Percentiles rank a stretch among this genome's conserved stretches.
These are phyloP conservation scores for Cottoperca gobio DNA, from an alignment of 2,797 vertebrate genomes.

Conservation along the genomic window DNA sequence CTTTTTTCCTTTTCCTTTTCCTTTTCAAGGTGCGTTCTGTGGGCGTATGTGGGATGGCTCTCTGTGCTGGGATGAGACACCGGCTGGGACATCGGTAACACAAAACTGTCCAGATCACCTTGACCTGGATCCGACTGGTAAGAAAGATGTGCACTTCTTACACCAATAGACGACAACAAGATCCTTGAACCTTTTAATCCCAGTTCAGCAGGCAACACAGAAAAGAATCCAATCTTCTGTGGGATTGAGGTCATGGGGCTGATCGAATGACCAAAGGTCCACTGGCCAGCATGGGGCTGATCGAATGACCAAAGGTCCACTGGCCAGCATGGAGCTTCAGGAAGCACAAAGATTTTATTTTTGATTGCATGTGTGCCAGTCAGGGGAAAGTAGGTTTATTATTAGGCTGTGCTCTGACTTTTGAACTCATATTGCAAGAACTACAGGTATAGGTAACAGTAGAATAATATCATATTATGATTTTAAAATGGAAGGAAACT, in stretches of 20 bases:
- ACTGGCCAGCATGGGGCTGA: not conserved
- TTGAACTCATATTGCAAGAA: slow-evolving; percentile 9
- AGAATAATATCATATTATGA: not conserved
- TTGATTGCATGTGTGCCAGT: not conserved
- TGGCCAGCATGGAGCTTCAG: not conserved
- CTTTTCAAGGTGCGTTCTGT: slow-evolving; percentile 86
- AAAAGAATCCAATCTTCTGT: not conserved
- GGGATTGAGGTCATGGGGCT: not conserved
- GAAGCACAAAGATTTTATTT: not conserved
- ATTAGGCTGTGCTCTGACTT: not conserved
- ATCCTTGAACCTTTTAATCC: slow-evolving; percentile 19
- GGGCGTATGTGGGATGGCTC: slow-evolving; percentile 93
- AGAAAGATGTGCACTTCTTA: slow-evolving; percentile 27
- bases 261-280: not conserved
- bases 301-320: not conserved
- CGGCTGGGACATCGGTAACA: slow-evolving; percentile 84
- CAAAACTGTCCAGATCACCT: slow-evolving; percentile 90
- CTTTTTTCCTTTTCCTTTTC: not conserved
- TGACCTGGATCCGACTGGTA: slow-evolving; percentile 89
- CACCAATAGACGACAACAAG: not conserved
- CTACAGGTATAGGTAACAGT: not conserved
- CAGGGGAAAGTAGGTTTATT: not conserved
- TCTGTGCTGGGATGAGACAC: slow-evolving; percentile 94
- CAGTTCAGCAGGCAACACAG: slow-evolving; percentile 22
- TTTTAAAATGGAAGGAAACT: not conserved